Conservation (phyloP, 1,140 invertebrate genomes). For the Vollenhovia emeryi region DNA sequence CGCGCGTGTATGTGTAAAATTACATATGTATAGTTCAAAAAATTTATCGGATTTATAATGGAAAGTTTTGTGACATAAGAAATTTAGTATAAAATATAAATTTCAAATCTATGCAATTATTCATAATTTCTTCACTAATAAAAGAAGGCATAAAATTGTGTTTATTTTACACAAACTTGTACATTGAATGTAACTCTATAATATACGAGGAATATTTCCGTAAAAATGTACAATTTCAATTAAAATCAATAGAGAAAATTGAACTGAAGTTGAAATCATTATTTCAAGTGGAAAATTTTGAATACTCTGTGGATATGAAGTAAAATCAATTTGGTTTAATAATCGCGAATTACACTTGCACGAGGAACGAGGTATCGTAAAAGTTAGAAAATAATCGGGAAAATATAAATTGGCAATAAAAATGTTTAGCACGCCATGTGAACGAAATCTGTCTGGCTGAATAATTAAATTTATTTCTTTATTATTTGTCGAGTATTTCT, state of each 20-base stretch:
- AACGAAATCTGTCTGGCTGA: slow-evolving; percentile 59
- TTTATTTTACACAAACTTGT: background rate
- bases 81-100: background rate
- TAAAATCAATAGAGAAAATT: background rate
- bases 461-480: slow-evolving; percentile 82
- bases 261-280: background rate
- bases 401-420: background rate
- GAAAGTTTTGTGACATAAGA: background rate
- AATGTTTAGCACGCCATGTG: background rate
- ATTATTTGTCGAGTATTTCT: slow-evolving; percentile 78
- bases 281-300: background rate
- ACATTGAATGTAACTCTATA: background rate
- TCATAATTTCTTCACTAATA: background rate
- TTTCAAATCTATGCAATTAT: background rate
- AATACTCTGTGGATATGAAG: background rate
- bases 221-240: slow-evolving; percentile 3
- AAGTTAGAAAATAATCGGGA: background rate
- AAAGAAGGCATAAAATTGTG: background rate
- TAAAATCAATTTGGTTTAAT: background rate
- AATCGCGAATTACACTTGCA: background rate
- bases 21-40: background rate
- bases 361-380: background rate
- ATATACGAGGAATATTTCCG: background rate
- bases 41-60: background rate
- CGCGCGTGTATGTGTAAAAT: too few relatives aligned